These are phyloP conservation scores for Sparus aurata DNA, from an alignment of 2,797 vertebrate genomes.

Conservation along the genomic window DNA sequence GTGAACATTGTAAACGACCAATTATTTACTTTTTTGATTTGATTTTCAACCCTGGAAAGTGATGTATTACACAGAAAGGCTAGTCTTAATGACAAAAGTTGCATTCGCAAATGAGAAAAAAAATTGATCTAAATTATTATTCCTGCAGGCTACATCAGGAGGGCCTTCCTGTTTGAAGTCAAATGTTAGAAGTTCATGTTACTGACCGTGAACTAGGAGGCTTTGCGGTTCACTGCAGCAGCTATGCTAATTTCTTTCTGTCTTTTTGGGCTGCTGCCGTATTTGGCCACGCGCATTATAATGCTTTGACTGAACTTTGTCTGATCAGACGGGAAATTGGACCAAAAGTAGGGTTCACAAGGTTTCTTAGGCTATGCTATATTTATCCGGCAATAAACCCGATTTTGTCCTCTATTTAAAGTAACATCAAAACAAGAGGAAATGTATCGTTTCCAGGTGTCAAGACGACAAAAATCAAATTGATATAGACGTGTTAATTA, in stretches of 20 bases:
- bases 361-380: constrained; percentile 11
- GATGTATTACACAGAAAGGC: not conserved
- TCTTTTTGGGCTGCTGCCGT: constrained; percentile 17
- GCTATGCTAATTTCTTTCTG: constrained; percentile 43
- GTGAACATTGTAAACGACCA: not conserved
- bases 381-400: constrained; percentile 18
- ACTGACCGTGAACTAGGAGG: constrained; percentile 15
- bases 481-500: not conserved
- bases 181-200: constrained; percentile 25
- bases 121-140: not conserved
- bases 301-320: constrained; percentile 32
- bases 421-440: not conserved
- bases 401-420: not conserved
- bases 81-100: not conserved
- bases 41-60: not conserved
- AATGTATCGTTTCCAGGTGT: constrained; percentile 12
- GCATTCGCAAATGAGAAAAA: not conserved
- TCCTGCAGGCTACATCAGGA: not conserved
- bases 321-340: constrained; percentile 38
- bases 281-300: constrained; percentile 35
- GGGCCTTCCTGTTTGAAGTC: not conserved
- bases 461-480: not conserved
- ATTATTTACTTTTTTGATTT: not conserved
- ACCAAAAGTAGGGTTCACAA: constrained; percentile 14
- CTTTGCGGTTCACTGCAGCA: constrained; percentile 28